Conservation (phyloP, 2,113 vertebrate genomes). For the Xenopus borealis region DNA sequence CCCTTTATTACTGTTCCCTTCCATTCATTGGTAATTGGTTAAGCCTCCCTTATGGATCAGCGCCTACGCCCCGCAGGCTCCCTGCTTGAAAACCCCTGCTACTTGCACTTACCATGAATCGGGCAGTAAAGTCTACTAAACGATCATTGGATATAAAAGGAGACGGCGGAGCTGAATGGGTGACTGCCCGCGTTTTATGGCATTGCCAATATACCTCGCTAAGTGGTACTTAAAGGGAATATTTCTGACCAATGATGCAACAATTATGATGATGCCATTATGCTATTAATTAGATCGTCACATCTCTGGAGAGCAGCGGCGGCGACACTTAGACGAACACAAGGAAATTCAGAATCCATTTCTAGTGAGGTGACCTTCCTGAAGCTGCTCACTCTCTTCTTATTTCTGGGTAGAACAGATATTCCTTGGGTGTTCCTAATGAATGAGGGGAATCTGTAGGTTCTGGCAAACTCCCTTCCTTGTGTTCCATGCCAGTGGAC, state of each 20-base stretch:
- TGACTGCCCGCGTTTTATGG: slow-evolving; percentile 17
- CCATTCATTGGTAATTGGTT: too few relatives aligned
- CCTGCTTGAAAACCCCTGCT: neutral
- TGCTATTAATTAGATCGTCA: slow-evolving; percentile 26
- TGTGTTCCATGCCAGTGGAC: too few relatives aligned
- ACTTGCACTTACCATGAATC: neutral
- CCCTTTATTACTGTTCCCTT: too few relatives aligned
- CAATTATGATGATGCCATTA: slow-evolving; percentile 32
- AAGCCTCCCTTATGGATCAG: neutral
- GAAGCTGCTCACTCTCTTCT: too few relatives aligned
- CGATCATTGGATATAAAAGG: neutral
- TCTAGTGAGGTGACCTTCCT: neutral
- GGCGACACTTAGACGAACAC: slow-evolving; percentile 5
- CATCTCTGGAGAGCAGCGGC: neutral
- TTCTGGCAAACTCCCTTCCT: too few relatives aligned
- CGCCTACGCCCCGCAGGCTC: neutral
- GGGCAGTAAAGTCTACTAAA: neutral
- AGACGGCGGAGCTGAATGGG: neutral
- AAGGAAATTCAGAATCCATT: neutral
- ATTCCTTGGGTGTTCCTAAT: too few relatives aligned
- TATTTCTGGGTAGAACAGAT: too few relatives aligned
- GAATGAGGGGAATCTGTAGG: too few relatives aligned
- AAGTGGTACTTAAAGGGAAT: slow-evolving; percentile 36
- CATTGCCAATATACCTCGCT: slow-evolving; percentile 14
- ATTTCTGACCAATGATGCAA: slow-evolving; percentile 10